These are phyloP conservation scores for Anneissia japonica DNA, from an alignment of 35 echinoderm and acorn worm genomes.

Conservation along the genomic window DNA sequence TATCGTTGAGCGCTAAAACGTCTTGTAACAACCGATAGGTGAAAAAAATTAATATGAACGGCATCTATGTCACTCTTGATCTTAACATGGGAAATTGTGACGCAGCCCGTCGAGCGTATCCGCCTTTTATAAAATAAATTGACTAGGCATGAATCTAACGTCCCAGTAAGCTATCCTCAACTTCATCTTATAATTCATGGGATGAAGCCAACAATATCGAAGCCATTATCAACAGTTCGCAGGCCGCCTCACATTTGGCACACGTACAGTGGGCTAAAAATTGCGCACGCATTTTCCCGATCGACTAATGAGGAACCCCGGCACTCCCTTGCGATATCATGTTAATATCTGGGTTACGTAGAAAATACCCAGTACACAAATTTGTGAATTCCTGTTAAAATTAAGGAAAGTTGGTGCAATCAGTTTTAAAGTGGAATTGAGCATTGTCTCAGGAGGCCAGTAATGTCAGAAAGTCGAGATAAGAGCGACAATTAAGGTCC, in stretches of 20 bases:
- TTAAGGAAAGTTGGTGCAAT: neutral
- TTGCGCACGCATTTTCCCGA: neutral
- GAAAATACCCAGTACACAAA: neutral
- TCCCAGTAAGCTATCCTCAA: neutral
- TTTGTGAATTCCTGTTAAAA: neutral
- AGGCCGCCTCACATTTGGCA: neutral
- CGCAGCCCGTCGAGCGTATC: neutral
- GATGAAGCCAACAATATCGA: neutral
- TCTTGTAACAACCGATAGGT: neutral
- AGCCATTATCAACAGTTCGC: neutral
- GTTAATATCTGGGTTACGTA: neutral
- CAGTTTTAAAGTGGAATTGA: neutral
- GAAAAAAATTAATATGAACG: neutral
- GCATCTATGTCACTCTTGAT: neutral
- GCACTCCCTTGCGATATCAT: neutral
- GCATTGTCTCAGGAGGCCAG: neutral
- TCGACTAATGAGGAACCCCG: neutral
- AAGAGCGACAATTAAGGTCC: neutral
- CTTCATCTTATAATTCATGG: neutral
- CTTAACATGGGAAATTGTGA: neutral
- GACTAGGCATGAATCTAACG: neutral
- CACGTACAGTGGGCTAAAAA: neutral
- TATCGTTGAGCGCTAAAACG: neutral
- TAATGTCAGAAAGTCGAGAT: neutral
- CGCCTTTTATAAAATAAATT: neutral